Base-by-base conservation (phyloP, 64 coral and sea anemone genomes). In the Cladopsammia gracilis region DNA sequence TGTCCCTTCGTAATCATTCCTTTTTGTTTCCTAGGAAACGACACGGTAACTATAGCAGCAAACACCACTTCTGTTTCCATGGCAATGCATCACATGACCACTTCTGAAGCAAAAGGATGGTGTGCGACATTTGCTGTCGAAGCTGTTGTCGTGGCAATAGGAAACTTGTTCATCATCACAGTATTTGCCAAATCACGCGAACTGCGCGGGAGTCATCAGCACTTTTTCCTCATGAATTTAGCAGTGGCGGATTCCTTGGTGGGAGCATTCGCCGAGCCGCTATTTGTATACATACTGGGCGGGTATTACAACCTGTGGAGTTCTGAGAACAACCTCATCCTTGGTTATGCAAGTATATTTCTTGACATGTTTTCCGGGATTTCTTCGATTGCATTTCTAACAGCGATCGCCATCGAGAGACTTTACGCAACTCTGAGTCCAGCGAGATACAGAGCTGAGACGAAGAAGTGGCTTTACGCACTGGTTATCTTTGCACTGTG, bases 311-410 rank as follows among this genome's bases (percentile, higher is more conserved):
- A 83, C 16, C 18, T 83, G 18, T 83, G 80, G 80, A 20, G 18
- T 51, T 67, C 48, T 24, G n/a, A 83, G 8, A 13, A 65, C 80
- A 16, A 45, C 4, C 3, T 49, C n/a, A 50, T 49, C 20, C 20
- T 83, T 46, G 62, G 45, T 18, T 10, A 45, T 51, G 62, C 62
- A 22, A 50, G 34, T 20, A 67, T 83, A 49, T 67, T 83, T 20
- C 80, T 83, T 22, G 80, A 83, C 80, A 83, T 83, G 80, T 67
- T 83, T 48, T 66, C 80, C 0, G 80, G 80, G 16, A 83, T 83
- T 68, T 66, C 80, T 22, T 83, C 80, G 3, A 67, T 83, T 50
- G 80, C 80, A 20, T 83, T 83, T 47, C 47, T 83, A 46, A 48
- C 60, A 16, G 80, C 60, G 1, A 83, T 83, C 22, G 80, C 80